Percentiles rank a stretch among this genome's conserved stretches.
These are phyloP conservation scores for Hypolimnas misippus DNA, from an alignment of 2,888 invertebrate genomes.

Conservation along the genomic window DNA sequence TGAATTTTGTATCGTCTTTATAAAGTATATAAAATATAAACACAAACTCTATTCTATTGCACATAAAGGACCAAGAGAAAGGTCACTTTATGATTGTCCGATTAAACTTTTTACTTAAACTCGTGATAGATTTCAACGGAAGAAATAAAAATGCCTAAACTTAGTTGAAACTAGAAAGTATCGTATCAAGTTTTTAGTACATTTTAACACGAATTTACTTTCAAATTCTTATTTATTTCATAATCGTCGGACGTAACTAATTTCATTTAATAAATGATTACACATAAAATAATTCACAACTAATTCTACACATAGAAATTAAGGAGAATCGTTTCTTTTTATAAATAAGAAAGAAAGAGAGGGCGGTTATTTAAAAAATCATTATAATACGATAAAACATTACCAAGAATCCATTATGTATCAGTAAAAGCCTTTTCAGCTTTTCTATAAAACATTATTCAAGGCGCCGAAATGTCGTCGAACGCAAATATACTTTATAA, in stretches of 20 bases:
- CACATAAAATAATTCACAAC: neutral
- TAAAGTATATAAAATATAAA: no score
- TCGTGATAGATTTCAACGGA: constrained; percentile 13
- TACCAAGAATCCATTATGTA: neutral
- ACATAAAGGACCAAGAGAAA: constrained; percentile 15
- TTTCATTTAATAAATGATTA: neutral
- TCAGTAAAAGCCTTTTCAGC: constrained; percentile 26
- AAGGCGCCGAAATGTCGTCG: constrained; percentile 10
- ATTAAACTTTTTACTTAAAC: constrained; percentile 13
- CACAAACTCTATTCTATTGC: neutral
- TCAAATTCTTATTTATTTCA: constrained; percentile 8
- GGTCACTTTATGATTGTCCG: constrained; percentile 11
- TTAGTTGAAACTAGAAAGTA: constrained; percentile 22
- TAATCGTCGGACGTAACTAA: constrained; percentile 1
- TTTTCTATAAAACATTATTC: constrained; percentile 19
- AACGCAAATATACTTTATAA: neutral
- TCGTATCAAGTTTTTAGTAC: constrained; percentile 12
- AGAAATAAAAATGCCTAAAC: constrained; percentile 19
- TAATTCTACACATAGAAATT: neutral
- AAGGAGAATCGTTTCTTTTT: neutral
- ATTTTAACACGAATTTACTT: constrained; percentile 15
- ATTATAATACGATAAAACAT: neutral
- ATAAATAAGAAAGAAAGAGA: neutral
- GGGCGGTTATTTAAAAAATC: neutral
- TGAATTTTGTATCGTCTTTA: no score